phyloP scores from a whole-genome alignment of 1,140 invertebrate genomes.

The Temnothorax curvispinosus region DNA sequence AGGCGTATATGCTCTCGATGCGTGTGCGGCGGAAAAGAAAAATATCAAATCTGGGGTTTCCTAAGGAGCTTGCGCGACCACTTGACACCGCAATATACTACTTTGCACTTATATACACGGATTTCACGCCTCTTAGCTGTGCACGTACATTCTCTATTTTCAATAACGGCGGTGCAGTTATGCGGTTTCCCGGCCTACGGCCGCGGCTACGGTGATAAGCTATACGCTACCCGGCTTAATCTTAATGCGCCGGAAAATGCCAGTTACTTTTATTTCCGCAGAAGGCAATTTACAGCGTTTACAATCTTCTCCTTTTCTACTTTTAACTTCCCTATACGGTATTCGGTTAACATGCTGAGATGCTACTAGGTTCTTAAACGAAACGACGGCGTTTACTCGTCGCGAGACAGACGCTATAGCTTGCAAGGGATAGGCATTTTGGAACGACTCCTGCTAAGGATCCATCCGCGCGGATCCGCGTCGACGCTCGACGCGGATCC shows the following conservation, averaged over 20 bases:
- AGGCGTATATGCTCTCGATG: neutral
- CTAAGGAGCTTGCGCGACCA: constrained; percentile 42
- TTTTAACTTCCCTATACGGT: constrained; percentile 20
- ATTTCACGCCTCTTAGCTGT: constrained; percentile 2
- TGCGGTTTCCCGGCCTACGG: constrained; percentile 44
- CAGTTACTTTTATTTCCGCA: neutral
- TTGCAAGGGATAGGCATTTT: constrained; percentile 35
- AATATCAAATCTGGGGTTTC: constrained; percentile 58
- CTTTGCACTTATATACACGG: constrained; percentile 50
- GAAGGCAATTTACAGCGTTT: constrained; percentile 57
- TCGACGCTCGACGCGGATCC: neutral
- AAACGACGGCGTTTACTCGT: neutral
- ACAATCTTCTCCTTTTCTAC: constrained; percentile 17
- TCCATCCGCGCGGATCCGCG: neutral
- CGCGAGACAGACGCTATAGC: constrained; percentile 27
- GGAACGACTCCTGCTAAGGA: neutral
- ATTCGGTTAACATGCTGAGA: constrained; percentile 27
- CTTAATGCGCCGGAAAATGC: constrained; percentile 31
- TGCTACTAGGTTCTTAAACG: constrained; percentile 32
- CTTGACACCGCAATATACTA: constrained; percentile 37
- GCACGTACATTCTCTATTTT: constrained; percentile 29
- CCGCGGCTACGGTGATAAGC: constrained; percentile 33
- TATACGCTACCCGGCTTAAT: constrained; percentile 38
- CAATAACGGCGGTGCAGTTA: constrained; percentile 48
- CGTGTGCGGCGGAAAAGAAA: constrained; percentile 40